A percentile compares a stretch with the other conserved stretches of the same genome.
Conservation (phyloP, 2,888 invertebrate genomes). For the Halictus ligatus region DNA sequence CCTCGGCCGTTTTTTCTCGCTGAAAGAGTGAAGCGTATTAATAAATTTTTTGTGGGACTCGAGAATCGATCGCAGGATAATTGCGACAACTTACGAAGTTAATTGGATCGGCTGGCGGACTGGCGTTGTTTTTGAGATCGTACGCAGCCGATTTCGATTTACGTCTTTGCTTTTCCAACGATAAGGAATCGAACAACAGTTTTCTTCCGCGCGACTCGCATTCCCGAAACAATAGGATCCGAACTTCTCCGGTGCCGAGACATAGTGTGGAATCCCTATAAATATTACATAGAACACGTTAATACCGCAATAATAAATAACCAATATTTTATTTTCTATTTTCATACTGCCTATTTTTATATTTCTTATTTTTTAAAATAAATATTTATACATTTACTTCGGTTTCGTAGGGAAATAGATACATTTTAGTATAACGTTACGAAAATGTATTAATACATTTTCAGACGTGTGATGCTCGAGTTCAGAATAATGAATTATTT, state of each 20-base stretch:
- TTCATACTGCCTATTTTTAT: background rate
- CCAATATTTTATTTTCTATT: background rate
- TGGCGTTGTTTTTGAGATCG: slow-evolving; percentile 44
- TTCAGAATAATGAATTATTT: background rate
- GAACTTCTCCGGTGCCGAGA: slow-evolving; percentile 90
- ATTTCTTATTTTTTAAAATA: background rate
- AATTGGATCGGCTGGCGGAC: slow-evolving; percentile 85
- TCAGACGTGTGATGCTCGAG: background rate
- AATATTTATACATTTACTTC: background rate
- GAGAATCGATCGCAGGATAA: slow-evolving; percentile 85
- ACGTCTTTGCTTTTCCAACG: slow-evolving; percentile 86
- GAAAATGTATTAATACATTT: background rate
- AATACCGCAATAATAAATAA: background rate
- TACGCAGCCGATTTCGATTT: slow-evolving; percentile 53
- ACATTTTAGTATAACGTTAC: background rate
- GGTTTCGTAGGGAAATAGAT: background rate
- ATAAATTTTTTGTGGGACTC: background rate
- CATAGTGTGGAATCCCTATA: slow-evolving; percentile 86
- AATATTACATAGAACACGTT: background rate
- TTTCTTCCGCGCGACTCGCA: slow-evolving; percentile 93
- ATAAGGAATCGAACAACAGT: slow-evolving; percentile 93
- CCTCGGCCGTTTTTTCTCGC: slow-evolving; percentile 65
- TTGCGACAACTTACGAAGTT: slow-evolving; percentile 86
- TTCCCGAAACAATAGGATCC: slow-evolving; percentile 93
- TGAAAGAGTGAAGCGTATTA: slow-evolving; percentile 35